Percentiles rank a stretch among this genome's conserved stretches.
phyloP scores from a whole-genome alignment of 2,113 vertebrate genomes.

The Halcyon senegalensis region DNA sequence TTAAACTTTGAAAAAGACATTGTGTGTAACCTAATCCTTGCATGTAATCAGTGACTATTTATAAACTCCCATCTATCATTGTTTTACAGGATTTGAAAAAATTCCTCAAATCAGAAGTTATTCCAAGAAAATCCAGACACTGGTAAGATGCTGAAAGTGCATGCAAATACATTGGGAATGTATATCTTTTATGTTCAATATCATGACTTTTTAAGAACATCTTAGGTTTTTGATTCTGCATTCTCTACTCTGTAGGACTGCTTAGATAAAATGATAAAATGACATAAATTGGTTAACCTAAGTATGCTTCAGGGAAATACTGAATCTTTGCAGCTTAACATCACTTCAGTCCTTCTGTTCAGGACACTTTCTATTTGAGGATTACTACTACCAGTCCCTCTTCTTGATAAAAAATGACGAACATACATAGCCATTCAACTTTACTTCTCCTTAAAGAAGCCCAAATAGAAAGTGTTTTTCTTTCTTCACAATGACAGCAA shows the following conservation, averaged over 20 bases:
- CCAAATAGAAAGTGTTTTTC: background rate
- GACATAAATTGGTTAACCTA: background rate
- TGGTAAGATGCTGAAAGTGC: background rate
- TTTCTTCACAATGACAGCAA: background rate
- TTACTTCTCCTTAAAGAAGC: background rate
- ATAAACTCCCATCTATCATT: constrained; percentile 14
- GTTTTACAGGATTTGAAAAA: background rate
- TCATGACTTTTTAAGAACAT: background rate
- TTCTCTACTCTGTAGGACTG: background rate
- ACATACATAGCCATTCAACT: background rate
- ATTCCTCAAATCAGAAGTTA: background rate
- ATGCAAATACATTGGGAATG: background rate
- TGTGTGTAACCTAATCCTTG: constrained; percentile 31
- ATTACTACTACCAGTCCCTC: background rate
- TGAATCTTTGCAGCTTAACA: background rate
- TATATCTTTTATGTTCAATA: background rate
- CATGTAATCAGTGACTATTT: constrained; percentile 52
- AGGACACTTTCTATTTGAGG: background rate
- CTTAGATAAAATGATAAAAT: background rate
- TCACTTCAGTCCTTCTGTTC: background rate
- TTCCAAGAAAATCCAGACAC: background rate
- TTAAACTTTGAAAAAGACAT: background rate
- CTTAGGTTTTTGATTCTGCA: background rate
- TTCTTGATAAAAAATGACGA: background rate
- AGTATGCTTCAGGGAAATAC: background rate